Base-by-base conservation (phyloP, 2,888 invertebrate species). In the Chouioia cunea region DNA sequence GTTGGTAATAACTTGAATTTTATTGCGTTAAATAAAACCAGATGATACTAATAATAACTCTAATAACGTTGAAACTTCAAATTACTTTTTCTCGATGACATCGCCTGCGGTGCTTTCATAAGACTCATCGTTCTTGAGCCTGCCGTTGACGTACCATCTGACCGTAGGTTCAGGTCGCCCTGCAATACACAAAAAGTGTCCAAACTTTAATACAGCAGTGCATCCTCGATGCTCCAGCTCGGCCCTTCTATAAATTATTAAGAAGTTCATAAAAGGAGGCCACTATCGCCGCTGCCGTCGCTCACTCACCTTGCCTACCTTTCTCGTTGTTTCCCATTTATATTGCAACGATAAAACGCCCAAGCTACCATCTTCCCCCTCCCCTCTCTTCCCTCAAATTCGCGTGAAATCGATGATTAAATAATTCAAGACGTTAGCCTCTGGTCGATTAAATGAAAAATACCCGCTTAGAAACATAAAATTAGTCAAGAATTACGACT, bases 81-180 rank as follows among this genome's bases (percentile, higher is more conserved):
- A 65, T 66, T 92, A 89, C 79, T 93, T 89, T 87, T 95, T 95
- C 86, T 95, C 95, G 79, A 94, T 95, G 62, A 94, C 93, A 86
- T 94, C 94, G 20, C 93, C 94, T 10, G 93, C 92, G 85, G 93
- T 93, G 86, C 93, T 93, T 81, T 94, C 94, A 82, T 92, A 93
- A 84, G 93, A 92, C 81, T 93, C 93, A 85, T 94, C 94, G 53
- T 93, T 92, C 64, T 92, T 88, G 63, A 92, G 89, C 16, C 70
- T 77, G 43, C 93, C 94, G 85, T 94, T 93, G 62, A 95, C 91
- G 69, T 94, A 88, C 95, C 95, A 95, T 75, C 92, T 91, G 27
- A 95, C 94, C 67, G 90, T 89, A 1, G 95, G 95, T 83, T 93
- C 92, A 1, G 95, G 95, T 64, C 92, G 92, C 78, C 93, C 93